These are phyloP conservation scores for Pseudochaenichthys georgianus DNA, from an alignment of 2,797 vertebrate species.

Conservation along the genomic window DNA sequence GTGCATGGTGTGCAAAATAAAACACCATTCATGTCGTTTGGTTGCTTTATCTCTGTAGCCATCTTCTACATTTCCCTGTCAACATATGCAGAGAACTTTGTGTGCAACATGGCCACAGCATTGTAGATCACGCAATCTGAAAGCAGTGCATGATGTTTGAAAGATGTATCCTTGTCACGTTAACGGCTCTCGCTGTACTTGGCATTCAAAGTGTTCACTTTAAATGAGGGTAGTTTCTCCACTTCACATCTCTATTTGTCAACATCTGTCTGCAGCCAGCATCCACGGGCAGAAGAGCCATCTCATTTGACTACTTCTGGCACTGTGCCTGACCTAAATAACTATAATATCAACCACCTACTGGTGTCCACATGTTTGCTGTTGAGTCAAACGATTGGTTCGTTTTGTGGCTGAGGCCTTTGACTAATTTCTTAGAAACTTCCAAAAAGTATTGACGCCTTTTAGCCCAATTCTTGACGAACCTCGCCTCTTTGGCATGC, in stretches of 20 bases:
- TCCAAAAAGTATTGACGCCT: conserved; percentile 14
- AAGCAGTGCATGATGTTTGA: conserved; percentile 17
- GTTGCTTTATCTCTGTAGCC: neutral
- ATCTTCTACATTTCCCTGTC: conserved; percentile 17
- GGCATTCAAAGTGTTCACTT: conserved; percentile 48
- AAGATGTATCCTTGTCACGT: conserved; percentile 46
- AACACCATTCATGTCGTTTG: neutral
- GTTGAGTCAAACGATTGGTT: conserved; percentile 22
- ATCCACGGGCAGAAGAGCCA: conserved; percentile 49
- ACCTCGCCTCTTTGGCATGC: conserved; percentile 15
- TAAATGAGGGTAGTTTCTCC: conserved; percentile 40
- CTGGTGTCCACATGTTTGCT: conserved; percentile 38
- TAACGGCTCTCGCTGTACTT: conserved; percentile 45
- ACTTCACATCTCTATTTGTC: conserved; percentile 56
- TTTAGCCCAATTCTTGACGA: conserved; percentile 27
- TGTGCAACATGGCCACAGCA: conserved; percentile 38
- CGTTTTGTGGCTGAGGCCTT: conserved; percentile 25
- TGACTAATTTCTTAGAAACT: conserved; percentile 16
- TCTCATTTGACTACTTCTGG: conserved; percentile 55
- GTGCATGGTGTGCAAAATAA: neutral
- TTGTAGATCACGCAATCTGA: conserved; percentile 14
- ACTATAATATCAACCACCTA: conserved; percentile 64
- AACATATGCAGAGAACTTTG: conserved; percentile 3
- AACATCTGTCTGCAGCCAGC: conserved; percentile 48
- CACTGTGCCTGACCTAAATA: conserved; percentile 71